Evolutionary conservation across 2,888 invertebrate species (phyloP), one percentile per base, ranked within the genome.

Genomic region (Acronicta psi): DNA sequence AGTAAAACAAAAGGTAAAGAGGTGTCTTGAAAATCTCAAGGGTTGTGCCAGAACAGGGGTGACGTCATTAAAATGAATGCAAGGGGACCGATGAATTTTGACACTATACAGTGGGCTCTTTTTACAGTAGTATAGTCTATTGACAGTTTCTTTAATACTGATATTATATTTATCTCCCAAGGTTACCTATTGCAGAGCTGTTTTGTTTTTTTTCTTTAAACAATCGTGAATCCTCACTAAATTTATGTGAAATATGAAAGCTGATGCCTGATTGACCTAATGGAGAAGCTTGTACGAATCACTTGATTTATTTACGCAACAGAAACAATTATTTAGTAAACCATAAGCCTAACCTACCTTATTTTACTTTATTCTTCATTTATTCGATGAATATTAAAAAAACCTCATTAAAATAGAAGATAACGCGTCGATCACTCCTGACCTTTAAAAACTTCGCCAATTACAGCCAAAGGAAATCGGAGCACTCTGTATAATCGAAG

Each of bases 31-130:
- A 80, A 81, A 79, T 80, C 80, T 84, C 79, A 86, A 88, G 87
- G 87, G 89, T 84, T 88, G 68, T 53, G 75, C 76, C 79, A 75
- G 57, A 71, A 59, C 74, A 78, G 82, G 88, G 85, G 83, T 85
- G 88, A 82, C 81, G 87, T 88, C 89, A 89, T 90, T 90, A 90
- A 90, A 89, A 89, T 89, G 82, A 79, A 89, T 88, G 86, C 73
- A 77, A 81, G 76, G 84, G 80, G 83, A 73, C 71, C 64, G 70
- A 75, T 73, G 80, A 75, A 81, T 80, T 82, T 81, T 82, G 82
- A 83, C 81, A 77, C 77, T 77, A 83, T 81, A 88, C 84, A 85
- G 82, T 62, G 45, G 80, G 86, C 54, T 73, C 43, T 38, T 37
- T 61, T 62, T 52, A 16, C 3, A 16, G 4, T 1, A 29, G 2